Percentiles rank a stretch among this genome's conserved stretches.
These are phyloP conservation scores for Otus sunia DNA, from an alignment of 2,113 vertebrate genomes.

Conservation along the genomic window DNA sequence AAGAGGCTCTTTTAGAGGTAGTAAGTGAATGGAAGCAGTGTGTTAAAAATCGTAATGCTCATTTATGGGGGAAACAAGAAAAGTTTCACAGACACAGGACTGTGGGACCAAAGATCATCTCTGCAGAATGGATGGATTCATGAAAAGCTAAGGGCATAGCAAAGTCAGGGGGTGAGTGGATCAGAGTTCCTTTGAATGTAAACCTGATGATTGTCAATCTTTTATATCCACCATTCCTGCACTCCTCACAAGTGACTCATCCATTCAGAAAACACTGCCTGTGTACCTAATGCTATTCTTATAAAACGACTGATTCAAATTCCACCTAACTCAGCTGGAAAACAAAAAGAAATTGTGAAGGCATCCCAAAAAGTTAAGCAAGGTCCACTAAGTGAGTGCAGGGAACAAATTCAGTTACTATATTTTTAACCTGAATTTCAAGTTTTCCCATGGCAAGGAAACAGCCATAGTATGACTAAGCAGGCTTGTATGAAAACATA, in stretches of 20 bases:
- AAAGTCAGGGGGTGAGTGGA: neutral
- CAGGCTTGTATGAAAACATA: neutral
- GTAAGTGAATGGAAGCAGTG: neutral
- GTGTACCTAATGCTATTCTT: neutral
- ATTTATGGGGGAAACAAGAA: neutral
- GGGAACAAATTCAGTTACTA: neutral
- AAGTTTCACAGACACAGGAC: neutral
- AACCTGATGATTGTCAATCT: neutral
- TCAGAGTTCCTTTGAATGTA: neutral
- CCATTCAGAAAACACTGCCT: neutral
- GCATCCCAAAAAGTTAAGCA: neutral
- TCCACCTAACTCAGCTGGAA: neutral
- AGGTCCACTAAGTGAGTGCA: neutral
- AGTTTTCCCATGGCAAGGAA: neutral
- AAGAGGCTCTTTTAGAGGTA: neutral
- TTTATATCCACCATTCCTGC: neutral
- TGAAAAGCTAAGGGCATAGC: neutral
- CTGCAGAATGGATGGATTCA: neutral
- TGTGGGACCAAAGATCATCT: accelerated
- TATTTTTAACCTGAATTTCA: neutral
- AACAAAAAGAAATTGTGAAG: neutral
- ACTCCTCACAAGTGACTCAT: neutral
- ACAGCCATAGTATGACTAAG: neutral
- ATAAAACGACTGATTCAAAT: neutral
- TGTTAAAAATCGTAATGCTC: neutral